Percentiles rank a stretch among this genome's conserved stretches.
phyloP scores from a whole-genome alignment of 2,797 vertebrate species.

The Myoxocephalus aenaeus region DNA sequence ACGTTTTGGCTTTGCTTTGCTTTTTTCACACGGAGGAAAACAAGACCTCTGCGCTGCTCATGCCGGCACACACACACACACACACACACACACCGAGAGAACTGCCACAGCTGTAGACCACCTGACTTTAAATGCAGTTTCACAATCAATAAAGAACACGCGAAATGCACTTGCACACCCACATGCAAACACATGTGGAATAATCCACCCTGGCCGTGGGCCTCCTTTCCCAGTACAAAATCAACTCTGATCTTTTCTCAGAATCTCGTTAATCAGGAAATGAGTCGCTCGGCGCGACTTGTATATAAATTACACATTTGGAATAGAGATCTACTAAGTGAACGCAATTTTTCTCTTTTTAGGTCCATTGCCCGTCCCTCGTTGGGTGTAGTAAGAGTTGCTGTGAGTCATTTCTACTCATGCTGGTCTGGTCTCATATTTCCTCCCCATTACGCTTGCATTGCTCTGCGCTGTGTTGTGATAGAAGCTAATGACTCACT shows the following conservation, averaged over 20 bases:
- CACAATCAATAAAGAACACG: constrained; percentile 16
- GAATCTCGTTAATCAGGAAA: constrained; percentile 71
- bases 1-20: constrained; percentile 13
- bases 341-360: constrained; percentile 63
- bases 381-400: constrained; percentile 41
- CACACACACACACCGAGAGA: not conserved
- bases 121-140: constrained; percentile 40
- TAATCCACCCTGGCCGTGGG: constrained; percentile 12
- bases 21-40: not conserved
- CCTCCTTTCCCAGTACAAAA: constrained; percentile 45
- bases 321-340: constrained; percentile 56
- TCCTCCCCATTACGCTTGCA: constrained; percentile 72
- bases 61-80: constrained; percentile 16
- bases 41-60: not conserved
- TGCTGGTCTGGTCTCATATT: constrained; percentile 76
- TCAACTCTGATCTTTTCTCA: constrained; percentile 62
- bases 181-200: constrained; percentile 3
- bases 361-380: constrained; percentile 56
- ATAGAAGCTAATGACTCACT: constrained; percentile 79
- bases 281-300: constrained; percentile 48
- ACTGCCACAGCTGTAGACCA: constrained; percentile 47
- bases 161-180: not conserved
- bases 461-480: constrained; percentile 74
- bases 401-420: constrained; percentile 73
- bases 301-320: constrained; percentile 68